Base-by-base conservation (phyloP, 2,888 invertebrate genomes). In the Cerceris ruficornis region DNA sequence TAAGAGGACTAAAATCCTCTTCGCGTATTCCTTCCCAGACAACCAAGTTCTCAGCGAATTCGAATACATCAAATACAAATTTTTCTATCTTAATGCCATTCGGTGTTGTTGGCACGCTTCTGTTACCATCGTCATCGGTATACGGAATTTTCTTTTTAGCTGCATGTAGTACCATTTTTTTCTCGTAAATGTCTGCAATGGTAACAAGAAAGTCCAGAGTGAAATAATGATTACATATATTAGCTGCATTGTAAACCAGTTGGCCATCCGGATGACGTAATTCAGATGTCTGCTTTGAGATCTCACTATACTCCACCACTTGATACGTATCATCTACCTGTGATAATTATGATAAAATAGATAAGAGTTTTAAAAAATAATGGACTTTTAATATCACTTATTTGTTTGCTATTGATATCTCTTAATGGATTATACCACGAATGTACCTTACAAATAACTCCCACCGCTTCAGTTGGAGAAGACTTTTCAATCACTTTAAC, bases 1-100 rank as follows among this genome's bases (percentile, higher is more conserved):
- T 99, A 82, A 99, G 93, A 0, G 99, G 98, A 86, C 99, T 98
- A 91, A 99, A 99, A 92, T 99, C 99, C 76, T 97, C 96, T 84
- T 97, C 96, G 59, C 99, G 95, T 0, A 96, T 95, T 0, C 97
- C 97, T 93, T 99, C 98, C 95, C 98, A 97, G 7, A 98, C 97
- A 11, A 97, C 98, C 89, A 99, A 97, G 87, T 96, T 96, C 82
- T 97, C 95, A 0, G 98, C 95, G 92, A 98, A 98, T 89, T 97
- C 97, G 90, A 99, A 99, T 0, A 99, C 98, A 92, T 99, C 99
- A 92, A 99, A 99, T 9, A 99, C 97, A 92, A 99, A 99, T 92
- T 99, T 99, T 91, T 99, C 99, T 93, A 99, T 96, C 93, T 99
- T 99, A 82, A 99, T 98, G 9, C 99, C 99, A 88, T 99, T 99